These are phyloP conservation scores for Caenorhabditis sp. DNA, from an alignment of 2,888 invertebrate genomes.

Conservation along the genomic window DNA sequence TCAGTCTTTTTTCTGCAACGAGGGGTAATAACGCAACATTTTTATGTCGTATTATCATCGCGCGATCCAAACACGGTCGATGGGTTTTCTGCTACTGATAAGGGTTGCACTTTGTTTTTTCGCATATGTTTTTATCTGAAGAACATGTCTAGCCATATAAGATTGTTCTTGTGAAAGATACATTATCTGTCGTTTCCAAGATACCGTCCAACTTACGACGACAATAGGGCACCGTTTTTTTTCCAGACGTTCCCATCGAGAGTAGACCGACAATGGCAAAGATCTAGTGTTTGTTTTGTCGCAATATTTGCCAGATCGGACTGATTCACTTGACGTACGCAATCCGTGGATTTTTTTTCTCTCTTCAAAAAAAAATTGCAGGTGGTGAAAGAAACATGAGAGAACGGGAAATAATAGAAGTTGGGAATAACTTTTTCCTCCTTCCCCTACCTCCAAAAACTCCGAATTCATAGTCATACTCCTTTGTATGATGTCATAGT, in stretches of 20 bases:
- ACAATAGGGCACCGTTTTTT: constrained; percentile 39
- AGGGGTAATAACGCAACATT: constrained; percentile 61
- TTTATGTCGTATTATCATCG: constrained; percentile 39
- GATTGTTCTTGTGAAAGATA: background rate
- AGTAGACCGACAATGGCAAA: constrained; percentile 55
- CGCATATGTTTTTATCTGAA: constrained; percentile 15
- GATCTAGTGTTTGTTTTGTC: constrained; percentile 68
- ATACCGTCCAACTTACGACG: constrained; percentile 27
- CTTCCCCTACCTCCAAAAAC: background rate
- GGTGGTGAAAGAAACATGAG: constrained; percentile 5
- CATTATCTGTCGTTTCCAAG: constrained; percentile 13
- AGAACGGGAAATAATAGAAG: constrained; percentile 27
- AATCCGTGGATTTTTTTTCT: constrained; percentile 23
- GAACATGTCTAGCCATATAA: background rate
- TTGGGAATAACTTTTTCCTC: background rate
- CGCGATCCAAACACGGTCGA: constrained; percentile 15
- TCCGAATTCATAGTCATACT: background rate
- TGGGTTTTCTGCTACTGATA: constrained; percentile 31
- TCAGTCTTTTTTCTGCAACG: constrained; percentile 55
- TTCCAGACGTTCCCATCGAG: constrained; percentile 48
- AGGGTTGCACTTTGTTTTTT: constrained; percentile 61
- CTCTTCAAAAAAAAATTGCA: constrained; percentile 1
- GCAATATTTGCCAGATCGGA: constrained; percentile 66
- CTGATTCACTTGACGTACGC: constrained; percentile 65
- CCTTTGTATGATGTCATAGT: background rate